A percentile compares a stretch with the other conserved stretches of the same genome.
phyloP scores from a whole-genome alignment of 2,888 invertebrate genomes.

The Lasioglossum vierecki region DNA sequence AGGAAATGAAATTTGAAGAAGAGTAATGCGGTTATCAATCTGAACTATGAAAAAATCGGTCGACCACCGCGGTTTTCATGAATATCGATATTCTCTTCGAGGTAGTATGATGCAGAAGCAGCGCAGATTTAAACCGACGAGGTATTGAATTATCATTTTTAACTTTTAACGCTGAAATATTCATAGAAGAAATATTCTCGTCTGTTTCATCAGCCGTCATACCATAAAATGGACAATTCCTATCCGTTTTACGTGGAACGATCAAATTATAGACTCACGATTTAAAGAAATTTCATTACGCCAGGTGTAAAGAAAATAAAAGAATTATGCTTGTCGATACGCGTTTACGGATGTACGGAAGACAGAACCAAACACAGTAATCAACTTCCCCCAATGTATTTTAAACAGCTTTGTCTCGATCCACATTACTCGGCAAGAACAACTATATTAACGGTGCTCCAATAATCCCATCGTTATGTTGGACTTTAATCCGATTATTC shows the following conservation, averaged over 20 bases:
- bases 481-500: slow-evolving; percentile 76
- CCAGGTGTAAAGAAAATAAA: background rate
- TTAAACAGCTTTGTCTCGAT: slow-evolving; percentile 26
- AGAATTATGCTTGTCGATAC: background rate
- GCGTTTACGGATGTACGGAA: background rate
- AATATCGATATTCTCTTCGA: slow-evolving; percentile 46
- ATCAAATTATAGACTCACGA: background rate
- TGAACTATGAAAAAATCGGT: background rate
- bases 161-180: background rate
- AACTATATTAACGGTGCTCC: slow-evolving; percentile 61
- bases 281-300: background rate
- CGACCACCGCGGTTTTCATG: slow-evolving; percentile 16
- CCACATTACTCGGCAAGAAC: slow-evolving; percentile 26
- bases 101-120: slow-evolving; percentile 46
- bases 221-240: too few species aligned
- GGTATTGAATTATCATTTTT: slow-evolving; percentile 43
- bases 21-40: slow-evolving; percentile 1
- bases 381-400: slow-evolving; percentile 12
- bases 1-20: background rate
- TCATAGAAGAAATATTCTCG: background rate
- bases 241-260: too few species aligned
- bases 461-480: slow-evolving; percentile 77
- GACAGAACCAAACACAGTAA: background rate
- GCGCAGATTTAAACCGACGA: slow-evolving; percentile 16
- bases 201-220: background rate